phyloP scores from a whole-genome alignment of 2,113 vertebrate genomes.

The Tachycineta bicolor region DNA sequence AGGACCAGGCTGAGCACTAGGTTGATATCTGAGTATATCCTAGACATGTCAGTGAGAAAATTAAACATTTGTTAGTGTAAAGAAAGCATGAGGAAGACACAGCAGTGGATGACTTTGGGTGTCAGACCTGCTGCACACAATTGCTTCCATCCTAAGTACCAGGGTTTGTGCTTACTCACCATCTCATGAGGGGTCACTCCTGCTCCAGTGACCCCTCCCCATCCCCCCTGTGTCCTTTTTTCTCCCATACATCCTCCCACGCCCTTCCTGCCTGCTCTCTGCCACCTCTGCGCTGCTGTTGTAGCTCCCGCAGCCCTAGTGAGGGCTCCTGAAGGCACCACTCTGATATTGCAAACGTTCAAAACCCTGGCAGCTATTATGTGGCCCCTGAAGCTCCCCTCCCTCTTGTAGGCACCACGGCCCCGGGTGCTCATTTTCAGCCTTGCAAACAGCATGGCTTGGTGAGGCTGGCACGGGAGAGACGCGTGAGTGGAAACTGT shows the following conservation, averaged over 20 bases:
- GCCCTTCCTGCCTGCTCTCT: background rate
- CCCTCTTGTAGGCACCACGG: background rate
- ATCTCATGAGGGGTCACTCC: background rate
- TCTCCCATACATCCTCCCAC: background rate
- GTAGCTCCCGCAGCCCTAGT: background rate
- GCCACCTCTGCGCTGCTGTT: background rate
- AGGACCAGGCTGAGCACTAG: background rate
- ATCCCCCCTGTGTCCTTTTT: background rate
- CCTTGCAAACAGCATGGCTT: background rate
- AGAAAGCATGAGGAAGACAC: background rate
- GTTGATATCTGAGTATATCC: background rate
- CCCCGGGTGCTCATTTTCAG: slow-evolving; percentile 7
- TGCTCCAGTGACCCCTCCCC: background rate
- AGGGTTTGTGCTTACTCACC: background rate
- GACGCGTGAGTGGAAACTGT: background rate
- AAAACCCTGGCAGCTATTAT: background rate
- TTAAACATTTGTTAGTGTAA: background rate
- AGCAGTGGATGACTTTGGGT: background rate
- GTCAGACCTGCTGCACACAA: background rate
- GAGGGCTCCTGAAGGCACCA: background rate
- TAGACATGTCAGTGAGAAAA: background rate
- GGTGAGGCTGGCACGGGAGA: background rate
- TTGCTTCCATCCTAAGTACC: background rate
- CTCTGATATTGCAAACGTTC: background rate
- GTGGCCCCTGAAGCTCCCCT: background rate